phyloP scores from a whole-genome alignment of 2,888 invertebrate species.

The Patella caerulea region DNA sequence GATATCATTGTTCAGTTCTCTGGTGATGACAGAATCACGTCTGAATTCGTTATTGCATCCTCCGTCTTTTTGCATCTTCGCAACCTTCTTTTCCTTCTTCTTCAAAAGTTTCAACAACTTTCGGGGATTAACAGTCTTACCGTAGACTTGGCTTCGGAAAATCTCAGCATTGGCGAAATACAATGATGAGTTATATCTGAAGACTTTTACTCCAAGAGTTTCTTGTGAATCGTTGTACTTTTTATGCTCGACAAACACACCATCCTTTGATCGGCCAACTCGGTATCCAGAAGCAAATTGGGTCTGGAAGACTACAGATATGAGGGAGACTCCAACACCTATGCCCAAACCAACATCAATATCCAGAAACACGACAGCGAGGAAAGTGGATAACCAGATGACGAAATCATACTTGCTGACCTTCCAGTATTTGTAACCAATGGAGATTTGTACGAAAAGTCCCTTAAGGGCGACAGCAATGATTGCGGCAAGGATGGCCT shows the following conservation, averaged over 20 bases:
- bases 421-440: slow-evolving; percentile 81
- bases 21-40: slow-evolving; percentile 34
- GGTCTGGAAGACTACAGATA: slow-evolving; percentile 64
- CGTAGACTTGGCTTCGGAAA: slow-evolving; percentile 63
- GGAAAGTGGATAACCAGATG: slow-evolving; percentile 65
- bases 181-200: slow-evolving; percentile 64
- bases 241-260: slow-evolving; percentile 54
- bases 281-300: slow-evolving; percentile 61
- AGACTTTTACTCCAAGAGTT: slow-evolving; percentile 60
- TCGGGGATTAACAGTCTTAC: slow-evolving; percentile 61
- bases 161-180: slow-evolving; percentile 69
- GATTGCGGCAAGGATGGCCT: slow-evolving; percentile 70
- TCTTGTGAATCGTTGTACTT: slow-evolving; percentile 56
- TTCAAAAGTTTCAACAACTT: slow-evolving; percentile 59
- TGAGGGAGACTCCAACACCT: slow-evolving; percentile 61
- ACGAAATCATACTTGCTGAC: slow-evolving; percentile 84
- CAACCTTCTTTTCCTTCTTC: slow-evolving; percentile 48
- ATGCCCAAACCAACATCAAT: slow-evolving; percentile 66
- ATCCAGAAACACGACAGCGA: slow-evolving; percentile 62
- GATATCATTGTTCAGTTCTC: slow-evolving; percentile 25
- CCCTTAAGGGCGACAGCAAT: slow-evolving; percentile 72
- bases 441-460: slow-evolving; percentile 78
- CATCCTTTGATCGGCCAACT: slow-evolving; percentile 57
- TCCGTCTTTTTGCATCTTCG: slow-evolving; percentile 15
- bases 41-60: slow-evolving; percentile 17